Conservation (phyloP, 2,797 vertebrate genomes). For the Notoglanidium macrostoma region DNA sequence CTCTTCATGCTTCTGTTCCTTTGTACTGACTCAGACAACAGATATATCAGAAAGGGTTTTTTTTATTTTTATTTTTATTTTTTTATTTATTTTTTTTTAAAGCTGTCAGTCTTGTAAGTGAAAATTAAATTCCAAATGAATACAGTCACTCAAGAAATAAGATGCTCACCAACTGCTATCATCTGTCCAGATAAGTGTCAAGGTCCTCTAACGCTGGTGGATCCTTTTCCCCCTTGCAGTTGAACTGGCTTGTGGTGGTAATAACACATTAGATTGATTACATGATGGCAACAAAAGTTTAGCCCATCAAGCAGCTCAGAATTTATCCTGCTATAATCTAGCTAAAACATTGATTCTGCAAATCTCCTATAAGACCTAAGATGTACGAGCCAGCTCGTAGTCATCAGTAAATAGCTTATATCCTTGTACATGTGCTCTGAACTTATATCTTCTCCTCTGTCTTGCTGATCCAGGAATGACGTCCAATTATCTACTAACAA, state of each 20-base stretch:
- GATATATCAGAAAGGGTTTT: conserved; percentile 21
- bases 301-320: not conserved
- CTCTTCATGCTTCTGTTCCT: conserved; percentile 56
- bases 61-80: not conserved
- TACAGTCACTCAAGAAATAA: conserved; percentile 59
- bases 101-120: conserved; percentile 2
- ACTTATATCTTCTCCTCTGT: conserved; percentile 74
- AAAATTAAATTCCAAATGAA: conserved; percentile 21
- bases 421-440: conserved; percentile 29
- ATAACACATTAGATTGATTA: not conserved
- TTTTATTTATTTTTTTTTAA: conserved; percentile 6
- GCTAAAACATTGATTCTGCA: not conserved
- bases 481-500: conserved; percentile 99
- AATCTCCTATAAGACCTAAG: not conserved
- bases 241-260: not conserved
- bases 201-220: not conserved
- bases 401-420: conserved; percentile 12
- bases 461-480: conserved; percentile 98
- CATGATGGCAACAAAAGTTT: not conserved
- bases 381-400: not conserved
- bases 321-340: not conserved
- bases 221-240: not conserved
- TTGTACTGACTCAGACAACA: conserved; percentile 49
- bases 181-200: conserved; percentile 26
- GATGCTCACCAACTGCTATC: conserved; percentile 58